Evolutionary conservation across 2,113 vertebrate species (phyloP).

Genomic region (Notarius quadriscutis): DNA sequence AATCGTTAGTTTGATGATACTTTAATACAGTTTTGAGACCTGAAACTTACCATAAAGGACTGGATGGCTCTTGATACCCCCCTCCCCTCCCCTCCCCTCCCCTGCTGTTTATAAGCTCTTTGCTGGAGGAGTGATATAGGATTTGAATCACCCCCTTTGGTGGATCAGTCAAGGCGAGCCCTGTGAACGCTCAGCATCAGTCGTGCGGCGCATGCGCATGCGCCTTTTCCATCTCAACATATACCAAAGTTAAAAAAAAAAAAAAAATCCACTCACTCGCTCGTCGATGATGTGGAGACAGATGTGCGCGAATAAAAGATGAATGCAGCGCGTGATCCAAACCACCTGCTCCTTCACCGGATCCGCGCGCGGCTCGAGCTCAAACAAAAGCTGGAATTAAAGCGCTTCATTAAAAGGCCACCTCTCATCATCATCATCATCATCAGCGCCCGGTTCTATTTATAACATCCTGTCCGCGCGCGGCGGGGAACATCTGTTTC

Average conservation of each 20-base stretch:
- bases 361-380: constrained; percentile 34
- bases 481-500: constrained; percentile 42
- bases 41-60: neutral
- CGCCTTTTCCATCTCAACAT: constrained; percentile 35
- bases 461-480: constrained; percentile 43
- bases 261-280: constrained; percentile 46
- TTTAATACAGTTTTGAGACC: neutral
- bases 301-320: constrained; percentile 55
- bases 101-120: constrained; percentile 5
- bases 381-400: constrained; percentile 49
- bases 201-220: neutral
- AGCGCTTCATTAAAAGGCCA: constrained; percentile 57
- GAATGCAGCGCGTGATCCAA: constrained; percentile 51
- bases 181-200: constrained; percentile 15
- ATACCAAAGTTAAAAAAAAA: constrained; percentile 14
- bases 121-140: constrained; percentile 15
- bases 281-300: constrained; percentile 43
- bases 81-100: neutral
- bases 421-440: constrained; percentile 14
- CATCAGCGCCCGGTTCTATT: constrained; percentile 45
- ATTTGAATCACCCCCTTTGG: constrained; percentile 12
- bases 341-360: constrained; percentile 54
- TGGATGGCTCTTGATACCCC: neutral
- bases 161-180: constrained; percentile 26
- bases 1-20: neutral